Evolutionary conservation across 2,113 vertebrate genomes (phyloP).

Genomic region (Ciconia boyciana): DNA sequence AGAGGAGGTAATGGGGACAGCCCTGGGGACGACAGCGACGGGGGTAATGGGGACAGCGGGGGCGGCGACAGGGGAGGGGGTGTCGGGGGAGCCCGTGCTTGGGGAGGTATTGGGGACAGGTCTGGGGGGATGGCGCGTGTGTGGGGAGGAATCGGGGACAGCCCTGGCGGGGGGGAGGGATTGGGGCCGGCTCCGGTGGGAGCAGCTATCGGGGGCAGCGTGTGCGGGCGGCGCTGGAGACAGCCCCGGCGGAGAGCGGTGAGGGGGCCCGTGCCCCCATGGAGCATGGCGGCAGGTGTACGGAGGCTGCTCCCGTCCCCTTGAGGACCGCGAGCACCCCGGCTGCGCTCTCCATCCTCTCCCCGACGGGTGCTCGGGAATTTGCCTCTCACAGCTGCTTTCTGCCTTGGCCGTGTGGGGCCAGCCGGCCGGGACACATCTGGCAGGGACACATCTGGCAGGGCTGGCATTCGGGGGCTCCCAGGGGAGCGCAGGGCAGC

Average conservation of each 20-base stretch:
- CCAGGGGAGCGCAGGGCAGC: accelerated
- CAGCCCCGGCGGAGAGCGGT: not conserved
- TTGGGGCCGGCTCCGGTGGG: not conserved
- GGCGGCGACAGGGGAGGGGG: not conserved
- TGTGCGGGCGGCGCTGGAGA: not conserved
- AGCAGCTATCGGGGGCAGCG: not conserved
- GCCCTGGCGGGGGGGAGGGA: not conserved
- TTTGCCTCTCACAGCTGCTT: too few relatives aligned
- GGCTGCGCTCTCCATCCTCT: accelerated
- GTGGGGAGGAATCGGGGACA: not conserved
- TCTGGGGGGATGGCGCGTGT: not conserved
- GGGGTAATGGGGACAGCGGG: not conserved
- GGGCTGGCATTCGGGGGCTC: too few relatives aligned
- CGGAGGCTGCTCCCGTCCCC: too few relatives aligned
- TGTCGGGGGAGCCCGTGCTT: too few relatives aligned
- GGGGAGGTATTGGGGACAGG: not conserved
- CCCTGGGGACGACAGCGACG: not conserved
- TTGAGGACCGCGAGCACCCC: not conserved
- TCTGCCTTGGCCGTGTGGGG: not conserved
- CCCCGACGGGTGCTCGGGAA: not conserved
- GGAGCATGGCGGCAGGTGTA: accelerated
- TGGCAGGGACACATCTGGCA: accelerated
- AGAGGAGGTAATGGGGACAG: not conserved
- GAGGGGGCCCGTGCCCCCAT: not conserved
- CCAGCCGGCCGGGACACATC: accelerated